Percentiles rank a stretch among this genome's conserved stretches.
Evolutionary conservation across 2,888 invertebrate genomes (phyloP).

Genomic region (Erebia palarica): DNA sequence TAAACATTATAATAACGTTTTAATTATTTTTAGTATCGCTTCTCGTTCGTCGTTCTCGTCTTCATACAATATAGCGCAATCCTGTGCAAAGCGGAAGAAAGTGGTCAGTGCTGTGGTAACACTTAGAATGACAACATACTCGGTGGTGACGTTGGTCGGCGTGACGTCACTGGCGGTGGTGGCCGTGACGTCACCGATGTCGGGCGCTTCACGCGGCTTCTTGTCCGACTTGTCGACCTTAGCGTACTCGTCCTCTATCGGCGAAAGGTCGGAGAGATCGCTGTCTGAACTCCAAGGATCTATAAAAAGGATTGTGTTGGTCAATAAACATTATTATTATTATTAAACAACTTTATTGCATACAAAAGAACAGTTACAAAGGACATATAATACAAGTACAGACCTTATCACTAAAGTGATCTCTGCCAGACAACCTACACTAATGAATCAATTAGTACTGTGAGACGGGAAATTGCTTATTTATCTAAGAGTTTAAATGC

Average conservation of each 20-base stretch:
- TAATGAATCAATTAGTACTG: too few species aligned
- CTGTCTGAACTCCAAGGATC: conserved; percentile 93
- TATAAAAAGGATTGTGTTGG: conserved; percentile 28
- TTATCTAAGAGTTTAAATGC: too few species aligned
- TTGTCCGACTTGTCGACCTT: conserved; percentile 72
- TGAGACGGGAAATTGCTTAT: too few species aligned
- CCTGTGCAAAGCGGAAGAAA: neutral
- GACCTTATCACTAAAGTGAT: too few species aligned
- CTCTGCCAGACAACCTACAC: too few species aligned
- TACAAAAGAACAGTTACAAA: too few species aligned
- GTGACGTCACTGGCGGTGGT: conserved; percentile 48
- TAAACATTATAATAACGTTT: neutral
- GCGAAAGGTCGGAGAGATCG: conserved; percentile 92
- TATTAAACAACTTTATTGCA: too few species aligned
- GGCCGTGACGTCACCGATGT: conserved; percentile 73
- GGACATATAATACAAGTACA: too few species aligned
- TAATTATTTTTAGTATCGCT: neutral
- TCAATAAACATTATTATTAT: too few species aligned
- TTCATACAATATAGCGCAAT: neutral
- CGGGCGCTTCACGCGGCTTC: conserved; percentile 68
- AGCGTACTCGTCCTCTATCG: conserved; percentile 86
- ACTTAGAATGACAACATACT: conserved; percentile 4
- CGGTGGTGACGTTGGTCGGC: conserved; percentile 38
- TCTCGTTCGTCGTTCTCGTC: neutral
- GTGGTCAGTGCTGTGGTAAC: neutral